phyloP scores from a whole-genome alignment of 2,113 vertebrate genomes.

The Vulpes lagopus region DNA sequence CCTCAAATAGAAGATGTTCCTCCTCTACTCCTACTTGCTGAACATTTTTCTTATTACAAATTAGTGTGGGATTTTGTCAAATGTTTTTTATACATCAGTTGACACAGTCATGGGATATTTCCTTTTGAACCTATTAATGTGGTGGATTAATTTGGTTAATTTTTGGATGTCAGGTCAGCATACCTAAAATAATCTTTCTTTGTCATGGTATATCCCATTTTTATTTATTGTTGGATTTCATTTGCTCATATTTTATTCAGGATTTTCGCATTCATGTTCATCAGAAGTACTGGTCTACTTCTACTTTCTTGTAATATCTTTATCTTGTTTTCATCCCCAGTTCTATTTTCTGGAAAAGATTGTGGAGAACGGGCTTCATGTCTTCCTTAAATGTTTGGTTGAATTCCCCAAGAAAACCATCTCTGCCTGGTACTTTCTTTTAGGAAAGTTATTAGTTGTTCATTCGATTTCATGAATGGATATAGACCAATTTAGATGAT shows the following conservation, averaged over 20 bases:
- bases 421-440: not conserved
- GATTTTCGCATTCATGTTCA: not conserved
- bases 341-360: not conserved
- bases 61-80: not conserved
- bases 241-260: not conserved
- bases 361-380: not conserved
- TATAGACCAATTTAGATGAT: not conserved
- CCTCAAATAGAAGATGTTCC: not conserved
- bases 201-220: not conserved
- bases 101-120: not conserved
- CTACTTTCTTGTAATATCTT: not conserved
- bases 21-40: not conserved
- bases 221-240: not conserved
- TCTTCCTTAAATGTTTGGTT: not conserved
- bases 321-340: not conserved
- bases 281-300: not conserved
- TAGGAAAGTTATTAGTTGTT: not conserved
- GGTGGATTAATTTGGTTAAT: not conserved
- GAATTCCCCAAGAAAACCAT: not conserved
- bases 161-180: not conserved
- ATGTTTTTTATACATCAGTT: not conserved
- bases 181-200: not conserved
- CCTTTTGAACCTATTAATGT: not conserved
- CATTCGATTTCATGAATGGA: not conserved
- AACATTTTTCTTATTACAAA: not conserved